Percentiles rank a stretch among this genome's conserved stretches.
phyloP scores from a whole-genome alignment of 2,113 vertebrate genomes.

The Limnothrissa miodon region DNA sequence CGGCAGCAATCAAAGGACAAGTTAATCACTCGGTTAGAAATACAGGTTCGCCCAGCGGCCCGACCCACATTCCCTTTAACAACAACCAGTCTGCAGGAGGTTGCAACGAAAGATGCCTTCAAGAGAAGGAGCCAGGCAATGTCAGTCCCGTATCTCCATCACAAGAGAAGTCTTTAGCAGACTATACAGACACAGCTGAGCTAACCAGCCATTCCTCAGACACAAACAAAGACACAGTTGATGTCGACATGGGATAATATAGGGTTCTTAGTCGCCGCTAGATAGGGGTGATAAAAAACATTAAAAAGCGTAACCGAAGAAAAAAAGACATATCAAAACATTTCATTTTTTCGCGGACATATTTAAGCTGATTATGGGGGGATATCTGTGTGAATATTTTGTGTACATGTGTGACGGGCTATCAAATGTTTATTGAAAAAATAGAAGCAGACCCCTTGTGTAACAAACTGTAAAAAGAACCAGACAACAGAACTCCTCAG shows the following conservation, averaged over 20 bases:
- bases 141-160: slow-evolving; percentile 63
- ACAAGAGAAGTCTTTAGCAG: slow-evolving; percentile 70
- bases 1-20: slow-evolving; percentile 52
- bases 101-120: slow-evolving; percentile 63
- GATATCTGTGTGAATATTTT: slow-evolving; percentile 55
- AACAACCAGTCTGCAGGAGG: slow-evolving; percentile 57
- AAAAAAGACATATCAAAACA: slow-evolving; percentile 49
- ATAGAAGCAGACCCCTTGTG: slow-evolving; percentile 73
- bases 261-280: slow-evolving; percentile 28
- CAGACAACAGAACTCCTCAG: slow-evolving; percentile 86
- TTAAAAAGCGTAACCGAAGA: slow-evolving; percentile 48
- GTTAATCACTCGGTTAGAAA: slow-evolving; percentile 56
- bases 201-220: slow-evolving; percentile 63
- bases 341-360: slow-evolving; percentile 56
- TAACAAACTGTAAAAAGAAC: slow-evolving; percentile 72
- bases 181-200: slow-evolving; percentile 68
- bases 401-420: slow-evolving; percentile 55
- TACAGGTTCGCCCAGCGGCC: slow-evolving; percentile 60
- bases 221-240: slow-evolving; percentile 75
- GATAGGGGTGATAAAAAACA: slow-evolving; percentile 28
- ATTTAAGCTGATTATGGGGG: slow-evolving; percentile 54
- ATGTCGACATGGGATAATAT: slow-evolving; percentile 87
- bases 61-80: slow-evolving; percentile 58
- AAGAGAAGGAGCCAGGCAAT: slow-evolving; percentile 56
- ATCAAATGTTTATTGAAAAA: slow-evolving; percentile 60